Evolutionary conservation across 2,113 vertebrate species (phyloP), one percentile per base, ranked within the genome.

Genomic region (Anoplopoma fimbria): DNA sequence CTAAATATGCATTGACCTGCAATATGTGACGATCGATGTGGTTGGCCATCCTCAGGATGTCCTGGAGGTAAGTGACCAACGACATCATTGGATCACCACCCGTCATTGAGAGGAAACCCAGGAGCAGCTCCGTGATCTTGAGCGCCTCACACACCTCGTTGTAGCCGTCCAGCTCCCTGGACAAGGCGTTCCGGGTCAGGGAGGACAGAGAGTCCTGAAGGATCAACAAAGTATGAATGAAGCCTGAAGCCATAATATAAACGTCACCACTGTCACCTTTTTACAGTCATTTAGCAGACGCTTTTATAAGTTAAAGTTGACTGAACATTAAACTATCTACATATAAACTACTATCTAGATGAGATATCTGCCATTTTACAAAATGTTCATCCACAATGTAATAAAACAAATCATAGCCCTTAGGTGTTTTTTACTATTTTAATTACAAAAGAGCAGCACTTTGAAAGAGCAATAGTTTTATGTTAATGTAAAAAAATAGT

Each of bases 111-210:
- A 98, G 93, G 53, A 95, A 98, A 5, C 96, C 95, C 89, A 97
- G 62, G 0, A 93, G 89, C 9, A 97, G 93, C 68, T 98, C 96
- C 15, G 91, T 45, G 12, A 96, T 78, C 0, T 92, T 93, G 19
- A 98, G 87, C 0, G 97, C 96, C 9, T 98, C 97, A 27, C 97
- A 98, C 81, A 95, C 90, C 0, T 97, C 96, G 0, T 93, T 97
- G 85, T 96, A 97, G 2, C 95, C 95, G 76, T 95, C 94, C 12
- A 98, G 91, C 21, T 96, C 94, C 71, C 95, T 95, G 1, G 92
- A 89, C 84, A 98, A 79, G 6, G 84, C 69, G 13, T 85, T 93
- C 79, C 94, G 81, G 21, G 53, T 87, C 2, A 95, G 81, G 8
- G 68, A 90, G 15, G 95, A 88, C 55, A 97, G 93, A 21, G 90